Evolutionary conservation across 2,888 invertebrate genomes (phyloP).

Genomic region (Polyploca ridens): DNA sequence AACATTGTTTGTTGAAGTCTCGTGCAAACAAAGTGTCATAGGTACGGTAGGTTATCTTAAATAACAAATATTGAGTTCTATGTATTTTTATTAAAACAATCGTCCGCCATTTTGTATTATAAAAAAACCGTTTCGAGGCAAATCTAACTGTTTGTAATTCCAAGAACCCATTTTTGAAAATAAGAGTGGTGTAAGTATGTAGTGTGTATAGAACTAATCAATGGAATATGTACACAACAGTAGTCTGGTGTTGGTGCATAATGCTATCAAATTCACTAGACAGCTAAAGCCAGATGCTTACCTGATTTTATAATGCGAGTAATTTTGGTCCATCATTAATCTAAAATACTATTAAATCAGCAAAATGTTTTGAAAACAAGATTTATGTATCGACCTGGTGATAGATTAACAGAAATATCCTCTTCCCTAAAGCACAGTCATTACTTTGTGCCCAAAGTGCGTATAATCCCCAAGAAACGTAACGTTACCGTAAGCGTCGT

Average conservation of each 20-base stretch:
- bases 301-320: neutral
- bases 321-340: neutral
- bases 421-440: neutral
- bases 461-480: neutral
- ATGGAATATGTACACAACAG: neutral
- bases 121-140: neutral
- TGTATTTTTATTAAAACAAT: constrained; percentile 30
- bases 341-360: neutral
- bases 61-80: constrained; percentile 44
- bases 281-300: neutral
- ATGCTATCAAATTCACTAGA: neutral
- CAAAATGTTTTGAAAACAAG: constrained; percentile 1
- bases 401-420: neutral
- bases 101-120: neutral
- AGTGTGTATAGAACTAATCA: neutral
- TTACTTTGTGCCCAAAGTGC: neutral
- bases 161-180: neutral
- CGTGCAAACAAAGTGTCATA: constrained; percentile 42
- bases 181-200: neutral
- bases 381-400: neutral
- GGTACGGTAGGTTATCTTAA: constrained; percentile 32
- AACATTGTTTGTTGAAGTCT: constrained; percentile 48
- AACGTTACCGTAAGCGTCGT: neutral
- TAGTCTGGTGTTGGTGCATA: neutral
- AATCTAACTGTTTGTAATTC: neutral